Evolutionary conservation across 2,113 vertebrate genomes (phyloP).

Genomic region (Leptosomus discolor): DNA sequence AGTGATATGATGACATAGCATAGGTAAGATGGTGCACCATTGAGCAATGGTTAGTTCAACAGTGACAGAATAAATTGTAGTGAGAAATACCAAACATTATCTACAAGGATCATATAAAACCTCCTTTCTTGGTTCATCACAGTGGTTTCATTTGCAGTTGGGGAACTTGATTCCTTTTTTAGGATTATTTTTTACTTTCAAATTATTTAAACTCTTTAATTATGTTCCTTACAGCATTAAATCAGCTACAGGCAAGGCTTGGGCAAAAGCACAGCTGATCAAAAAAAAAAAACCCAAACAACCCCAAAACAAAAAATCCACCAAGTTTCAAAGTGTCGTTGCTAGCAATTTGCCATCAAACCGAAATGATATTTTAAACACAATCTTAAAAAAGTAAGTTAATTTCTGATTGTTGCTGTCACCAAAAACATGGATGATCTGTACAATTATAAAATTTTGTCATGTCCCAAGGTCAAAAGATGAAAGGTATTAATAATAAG

Average conservation of each 20-base stretch:
- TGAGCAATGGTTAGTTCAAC: not conserved
- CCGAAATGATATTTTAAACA: not conserved
- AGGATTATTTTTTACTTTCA: not conserved
- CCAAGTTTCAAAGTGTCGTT: not conserved
- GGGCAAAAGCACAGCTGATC: not conserved
- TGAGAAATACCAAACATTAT: not conserved
- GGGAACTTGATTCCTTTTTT: not conserved
- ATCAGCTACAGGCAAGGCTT: no score
- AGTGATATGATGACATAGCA: not conserved
- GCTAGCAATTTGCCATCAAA: not conserved
- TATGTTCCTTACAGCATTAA: not conserved
- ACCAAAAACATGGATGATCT: not conserved
- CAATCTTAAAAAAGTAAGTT: not conserved
- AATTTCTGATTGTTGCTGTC: not conserved
- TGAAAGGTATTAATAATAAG: not conserved
- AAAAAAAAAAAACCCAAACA: not conserved
- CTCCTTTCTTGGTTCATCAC: not conserved
- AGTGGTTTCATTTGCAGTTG: not conserved
- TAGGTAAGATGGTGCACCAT: not conserved
- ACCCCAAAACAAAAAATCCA: not conserved
- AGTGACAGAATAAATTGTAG: not conserved
- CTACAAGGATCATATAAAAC: not conserved
- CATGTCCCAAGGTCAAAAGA: not conserved
- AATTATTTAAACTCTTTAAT: not conserved
- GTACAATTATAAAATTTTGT: not conserved